Conservation (phyloP, 2,113 vertebrate species). For the Erythrocercus mccallii region DNA sequence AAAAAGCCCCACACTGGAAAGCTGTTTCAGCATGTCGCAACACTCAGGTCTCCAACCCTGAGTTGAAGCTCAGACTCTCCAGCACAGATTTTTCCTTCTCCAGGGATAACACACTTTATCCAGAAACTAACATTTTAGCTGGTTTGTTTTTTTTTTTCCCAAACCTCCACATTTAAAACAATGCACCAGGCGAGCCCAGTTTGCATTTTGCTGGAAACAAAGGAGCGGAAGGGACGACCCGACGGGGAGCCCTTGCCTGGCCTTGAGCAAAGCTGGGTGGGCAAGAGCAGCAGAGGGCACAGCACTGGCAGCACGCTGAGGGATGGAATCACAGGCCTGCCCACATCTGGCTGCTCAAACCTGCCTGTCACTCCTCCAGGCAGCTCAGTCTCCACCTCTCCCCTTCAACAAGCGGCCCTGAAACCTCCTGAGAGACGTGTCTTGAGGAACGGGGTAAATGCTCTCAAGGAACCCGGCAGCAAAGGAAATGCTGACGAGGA, state of each 20-base stretch:
- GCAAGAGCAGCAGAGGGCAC: not conserved
- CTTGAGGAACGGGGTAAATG: not conserved
- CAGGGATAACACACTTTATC: not conserved
- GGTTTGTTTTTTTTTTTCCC: fast-evolving
- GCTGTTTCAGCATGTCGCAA: fast-evolving
- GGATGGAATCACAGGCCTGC: not conserved
- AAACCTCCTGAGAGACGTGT: not conserved
- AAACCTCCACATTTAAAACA: not conserved
- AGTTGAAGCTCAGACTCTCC: not conserved
- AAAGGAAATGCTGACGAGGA: not conserved
- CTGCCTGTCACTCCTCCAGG: not conserved
- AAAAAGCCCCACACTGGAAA: not conserved
- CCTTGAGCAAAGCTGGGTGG: not conserved
- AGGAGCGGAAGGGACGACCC: not conserved
- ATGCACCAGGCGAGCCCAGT: not conserved
- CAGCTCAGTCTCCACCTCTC: not conserved
- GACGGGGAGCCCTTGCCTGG: fast-evolving
- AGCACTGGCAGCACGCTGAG: not conserved
- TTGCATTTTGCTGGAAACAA: not conserved
- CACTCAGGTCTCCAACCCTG: not conserved
- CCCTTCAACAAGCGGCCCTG: not conserved
- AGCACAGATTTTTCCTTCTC: not conserved
- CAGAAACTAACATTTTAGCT: not conserved
- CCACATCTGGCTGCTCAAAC: not conserved
- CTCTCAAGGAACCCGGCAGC: not conserved